Conservation (phyloP, 2,797 vertebrate species). For the Fundulus diaphanus region DNA sequence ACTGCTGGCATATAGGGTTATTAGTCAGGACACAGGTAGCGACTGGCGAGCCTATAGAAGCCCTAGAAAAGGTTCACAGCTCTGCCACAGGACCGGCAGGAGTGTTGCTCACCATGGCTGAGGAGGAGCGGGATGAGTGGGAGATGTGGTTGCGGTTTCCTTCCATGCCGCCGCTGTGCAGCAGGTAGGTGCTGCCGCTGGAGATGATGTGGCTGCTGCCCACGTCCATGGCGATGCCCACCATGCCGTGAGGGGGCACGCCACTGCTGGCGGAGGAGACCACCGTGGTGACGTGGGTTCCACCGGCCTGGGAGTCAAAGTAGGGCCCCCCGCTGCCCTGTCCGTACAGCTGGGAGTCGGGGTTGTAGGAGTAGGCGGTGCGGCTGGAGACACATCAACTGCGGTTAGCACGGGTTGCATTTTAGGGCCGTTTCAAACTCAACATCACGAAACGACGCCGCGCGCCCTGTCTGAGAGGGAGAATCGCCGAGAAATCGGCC, state of each 20-base stretch:
- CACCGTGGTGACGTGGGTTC: slow-evolving; percentile 91
- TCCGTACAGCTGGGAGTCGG: slow-evolving; percentile 91
- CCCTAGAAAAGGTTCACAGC: neutral
- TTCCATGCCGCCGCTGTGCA: slow-evolving; percentile 92
- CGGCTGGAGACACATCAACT: slow-evolving; percentile 77
- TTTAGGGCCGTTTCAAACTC: slow-evolving; percentile 2
- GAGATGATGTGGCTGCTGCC: slow-evolving; percentile 93
- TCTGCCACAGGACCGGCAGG: neutral
- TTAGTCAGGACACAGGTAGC: slow-evolving; percentile 30
- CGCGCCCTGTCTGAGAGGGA: neutral
- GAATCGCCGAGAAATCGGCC: neutral
- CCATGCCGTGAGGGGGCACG: slow-evolving; percentile 92
- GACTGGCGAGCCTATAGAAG: slow-evolving; percentile 14
- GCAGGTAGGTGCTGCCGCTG: slow-evolving; percentile 93
- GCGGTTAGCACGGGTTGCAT: slow-evolving; percentile 17
- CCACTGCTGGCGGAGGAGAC: slow-evolving; percentile 89
- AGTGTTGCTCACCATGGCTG: slow-evolving; percentile 90
- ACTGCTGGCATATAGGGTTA: slow-evolving; percentile 17
- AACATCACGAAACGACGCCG: neutral
- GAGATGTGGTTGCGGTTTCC: slow-evolving; percentile 90
- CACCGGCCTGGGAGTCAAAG: slow-evolving; percentile 90
- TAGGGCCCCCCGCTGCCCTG: slow-evolving; percentile 89
- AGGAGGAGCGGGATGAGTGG: slow-evolving; percentile 94
- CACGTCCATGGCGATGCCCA: slow-evolving; percentile 96
- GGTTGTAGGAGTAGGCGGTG: slow-evolving; percentile 92